phyloP scores from a whole-genome alignment of 1,140 invertebrate genomes.

The Zaprionus capensis region DNA sequence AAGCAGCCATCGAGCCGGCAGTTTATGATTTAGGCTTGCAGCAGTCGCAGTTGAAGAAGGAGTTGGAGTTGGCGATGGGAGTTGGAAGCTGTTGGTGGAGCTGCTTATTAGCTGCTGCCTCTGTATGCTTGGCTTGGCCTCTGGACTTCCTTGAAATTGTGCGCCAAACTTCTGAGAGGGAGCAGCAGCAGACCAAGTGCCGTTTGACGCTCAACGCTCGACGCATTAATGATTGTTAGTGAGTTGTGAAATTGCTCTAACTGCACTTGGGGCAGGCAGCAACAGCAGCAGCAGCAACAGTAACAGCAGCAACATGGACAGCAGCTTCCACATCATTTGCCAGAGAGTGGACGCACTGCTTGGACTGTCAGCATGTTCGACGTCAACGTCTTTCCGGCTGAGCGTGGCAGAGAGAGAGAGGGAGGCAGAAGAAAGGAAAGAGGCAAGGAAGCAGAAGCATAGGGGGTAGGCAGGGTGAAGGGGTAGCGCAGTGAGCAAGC shows the following conservation, averaged over 20 bases:
- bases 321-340: slow-evolving; percentile 76
- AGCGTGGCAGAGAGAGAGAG: background rate
- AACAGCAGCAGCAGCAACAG: slow-evolving; percentile 27
- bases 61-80: slow-evolving; percentile 15
- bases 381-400: slow-evolving; percentile 75
- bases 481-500: slow-evolving; percentile 16
- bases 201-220: slow-evolving; percentile 55
- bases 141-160: slow-evolving; percentile 61
- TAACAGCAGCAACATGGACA: background rate
- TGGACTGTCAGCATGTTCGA: slow-evolving; percentile 52
- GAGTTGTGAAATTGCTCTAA: slow-evolving; percentile 82
- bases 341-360: slow-evolving; percentile 23
- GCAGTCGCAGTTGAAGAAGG: slow-evolving; percentile 18
- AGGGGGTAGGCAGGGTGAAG: too few species aligned
- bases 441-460: background rate
- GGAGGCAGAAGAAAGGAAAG: too few species aligned
- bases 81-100: slow-evolving; percentile 30
- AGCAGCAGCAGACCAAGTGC: slow-evolving; percentile 28
- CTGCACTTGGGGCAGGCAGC: slow-evolving; percentile 69
- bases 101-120: slow-evolving; percentile 70
- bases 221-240: slow-evolving; percentile 83
- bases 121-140: slow-evolving; percentile 26
- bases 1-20: slow-evolving; percentile 69
- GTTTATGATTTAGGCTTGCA: slow-evolving; percentile 79
- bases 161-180: slow-evolving; percentile 50